Evolutionary conservation across 2,113 vertebrate genomes (phyloP).

Genomic region (Meles meles): DNA sequence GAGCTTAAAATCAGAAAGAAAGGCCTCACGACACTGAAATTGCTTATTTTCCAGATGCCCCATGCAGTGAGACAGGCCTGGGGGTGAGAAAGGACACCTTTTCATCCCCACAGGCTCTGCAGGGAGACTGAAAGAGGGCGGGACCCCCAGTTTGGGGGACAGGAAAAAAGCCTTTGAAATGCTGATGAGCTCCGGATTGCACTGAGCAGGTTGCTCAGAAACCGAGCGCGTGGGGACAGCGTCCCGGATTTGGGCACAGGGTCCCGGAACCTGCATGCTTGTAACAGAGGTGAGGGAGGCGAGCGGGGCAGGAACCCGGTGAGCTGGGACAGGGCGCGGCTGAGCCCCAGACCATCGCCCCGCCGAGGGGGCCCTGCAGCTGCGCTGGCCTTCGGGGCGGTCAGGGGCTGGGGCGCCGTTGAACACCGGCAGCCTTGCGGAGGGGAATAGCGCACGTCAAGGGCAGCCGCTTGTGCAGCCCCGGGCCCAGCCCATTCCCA

Average conservation of each 20-base stretch:
- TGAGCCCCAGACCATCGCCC: neutral
- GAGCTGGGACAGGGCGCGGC: neutral
- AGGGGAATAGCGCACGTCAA: too few species aligned
- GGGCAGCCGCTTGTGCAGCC: neutral
- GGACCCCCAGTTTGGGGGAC: neutral
- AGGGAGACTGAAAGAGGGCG: neutral
- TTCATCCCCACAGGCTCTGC: too few species aligned
- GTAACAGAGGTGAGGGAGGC: neutral
- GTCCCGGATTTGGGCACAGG: too few species aligned
- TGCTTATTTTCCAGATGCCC: neutral
- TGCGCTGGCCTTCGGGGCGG: neutral
- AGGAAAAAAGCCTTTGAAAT: neutral
- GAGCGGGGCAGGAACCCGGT: neutral
- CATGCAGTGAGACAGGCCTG: too few species aligned
- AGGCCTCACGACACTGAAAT: neutral
- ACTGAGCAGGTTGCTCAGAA: neutral
- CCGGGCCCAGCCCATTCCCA: neutral
- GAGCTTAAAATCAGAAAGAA: neutral
- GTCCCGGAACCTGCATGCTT: neutral
- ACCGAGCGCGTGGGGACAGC: neutral
- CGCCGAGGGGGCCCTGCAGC: neutral
- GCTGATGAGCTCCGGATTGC: neutral
- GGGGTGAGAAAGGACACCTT: neutral
- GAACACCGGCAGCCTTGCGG: rapidly evolving
- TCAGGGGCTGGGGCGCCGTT: neutral